Evolutionary conservation across 2,888 invertebrate genomes (phyloP), one percentile per base, ranked within the genome.

Genomic region (Nowickia ferox): DNA sequence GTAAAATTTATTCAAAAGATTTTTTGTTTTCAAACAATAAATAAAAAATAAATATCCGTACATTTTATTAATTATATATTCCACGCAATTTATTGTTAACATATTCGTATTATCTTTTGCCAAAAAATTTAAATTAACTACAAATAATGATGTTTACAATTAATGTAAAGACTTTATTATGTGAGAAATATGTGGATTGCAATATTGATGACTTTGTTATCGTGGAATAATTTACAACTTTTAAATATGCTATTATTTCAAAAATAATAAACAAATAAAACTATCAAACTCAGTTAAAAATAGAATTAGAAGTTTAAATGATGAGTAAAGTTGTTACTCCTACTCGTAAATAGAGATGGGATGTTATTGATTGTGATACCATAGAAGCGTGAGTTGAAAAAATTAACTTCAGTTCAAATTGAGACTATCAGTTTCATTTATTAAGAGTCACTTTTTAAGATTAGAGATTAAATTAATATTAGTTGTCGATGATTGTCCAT

Each of bases 81-180:
- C 40, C 72, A 72, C 55, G 79, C 79, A 65, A 80, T 65, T 71
- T 65, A 71, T 55, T 78, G 22, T 68, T 59, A 22, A 48, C 19
- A 9, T 63, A 55, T 44, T 79, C 19, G 6, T 63, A 55, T 44
- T 79, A 55, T 63, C 38, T 71, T 3, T 53, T 30, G 9, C 38
- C 55, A 76, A 66, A 48, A 13, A 57, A 17, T 42, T 15, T 19
- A 55, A 59, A 46, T 19, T 13, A 44, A 13, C 48, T 8, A 40
- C 2, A 40, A 68, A 57, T 38, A 55, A 53, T 55, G 53, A 40
- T 77, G 55, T 68, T 59, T 68, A 48, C 19, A 42, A 46, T 66
- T 76, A n/a, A 42, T 13, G 69, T 17, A 10, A 51, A n/a, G 51
- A 10, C 53, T 69, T 69, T 30, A 5, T 4, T 51, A 40, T 57